A percentile compares a stretch with the other conserved stretches of the same genome.
These are phyloP conservation scores for Gymnothorax javanicus DNA, from an alignment of 2,797 vertebrate species.

Conservation along the genomic window DNA sequence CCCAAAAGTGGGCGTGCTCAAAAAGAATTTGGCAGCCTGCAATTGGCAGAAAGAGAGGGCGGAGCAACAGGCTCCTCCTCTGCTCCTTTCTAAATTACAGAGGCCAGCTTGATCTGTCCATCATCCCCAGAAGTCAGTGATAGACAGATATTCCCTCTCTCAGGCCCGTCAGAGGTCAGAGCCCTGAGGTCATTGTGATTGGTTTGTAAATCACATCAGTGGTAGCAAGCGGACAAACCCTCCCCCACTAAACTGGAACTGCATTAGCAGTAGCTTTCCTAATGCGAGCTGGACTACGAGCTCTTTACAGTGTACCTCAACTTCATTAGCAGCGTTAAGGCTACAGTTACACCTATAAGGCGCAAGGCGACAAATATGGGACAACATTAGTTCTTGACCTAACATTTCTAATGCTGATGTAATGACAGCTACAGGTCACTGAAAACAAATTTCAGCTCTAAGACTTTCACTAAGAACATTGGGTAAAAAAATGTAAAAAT, in stretches of 20 bases:
- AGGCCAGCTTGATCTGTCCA: not conserved
- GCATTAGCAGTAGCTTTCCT: not conserved
- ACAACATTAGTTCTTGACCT: too few relatives aligned
- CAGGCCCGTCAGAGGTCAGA: not conserved
- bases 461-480: too few relatives aligned
- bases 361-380: too few relatives aligned
- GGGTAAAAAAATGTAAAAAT: too few relatives aligned
- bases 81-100: not conserved
- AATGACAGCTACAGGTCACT: too few relatives aligned
- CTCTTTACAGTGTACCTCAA: not conserved
- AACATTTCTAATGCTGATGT: too few relatives aligned
- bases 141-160: not conserved
- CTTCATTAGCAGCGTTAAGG: too few relatives aligned
- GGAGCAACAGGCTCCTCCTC: not conserved
- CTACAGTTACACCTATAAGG: not conserved
- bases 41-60: not conserved
- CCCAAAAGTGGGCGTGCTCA: not conserved
- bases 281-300: not conserved
- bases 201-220: not conserved
- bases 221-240: not conserved
- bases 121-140: not conserved
- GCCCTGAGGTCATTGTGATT: not conserved
- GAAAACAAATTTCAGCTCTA: too few relatives aligned
- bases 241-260: not conserved
- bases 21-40: not conserved